phyloP scores from a whole-genome alignment of 1,140 invertebrate species.

The Monochamus saltuarius region DNA sequence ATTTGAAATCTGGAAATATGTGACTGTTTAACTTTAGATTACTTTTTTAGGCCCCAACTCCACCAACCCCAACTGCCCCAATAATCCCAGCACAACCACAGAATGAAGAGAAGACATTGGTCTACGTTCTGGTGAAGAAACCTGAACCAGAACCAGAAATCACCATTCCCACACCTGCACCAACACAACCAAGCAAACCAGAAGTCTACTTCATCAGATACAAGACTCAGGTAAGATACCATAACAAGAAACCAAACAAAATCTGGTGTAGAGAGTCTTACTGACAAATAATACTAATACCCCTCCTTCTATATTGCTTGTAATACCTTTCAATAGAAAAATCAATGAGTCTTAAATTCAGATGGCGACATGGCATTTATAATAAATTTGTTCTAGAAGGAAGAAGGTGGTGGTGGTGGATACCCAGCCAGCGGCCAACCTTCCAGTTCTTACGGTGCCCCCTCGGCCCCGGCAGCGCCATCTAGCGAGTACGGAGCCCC shows the following conservation, averaged over 20 bases:
- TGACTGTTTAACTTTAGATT: neutral
- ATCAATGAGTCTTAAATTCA: neutral
- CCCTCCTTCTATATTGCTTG: too few relatives aligned
- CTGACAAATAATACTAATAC: too few relatives aligned
- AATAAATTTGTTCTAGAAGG: slow-evolving; percentile 43
- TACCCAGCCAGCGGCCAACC: slow-evolving; percentile 55
- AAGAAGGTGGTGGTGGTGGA: slow-evolving; percentile 48
- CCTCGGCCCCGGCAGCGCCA: slow-evolving; percentile 38
- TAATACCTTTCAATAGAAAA: too few relatives aligned
- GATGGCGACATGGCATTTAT: too few relatives aligned
- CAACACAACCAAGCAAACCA: slow-evolving; percentile 80
- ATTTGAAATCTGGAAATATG: too few relatives aligned
- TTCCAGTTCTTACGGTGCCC: slow-evolving; percentile 36
- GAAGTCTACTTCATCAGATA: slow-evolving; percentile 88
- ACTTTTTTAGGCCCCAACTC: slow-evolving; percentile 66
- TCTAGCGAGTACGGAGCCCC: slow-evolving; percentile 55
- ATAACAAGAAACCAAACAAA: slow-evolving; percentile 26
- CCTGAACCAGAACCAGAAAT: slow-evolving; percentile 79
- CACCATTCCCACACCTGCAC: slow-evolving; percentile 72
- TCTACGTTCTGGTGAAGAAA: slow-evolving; percentile 86
- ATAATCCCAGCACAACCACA: slow-evolving; percentile 74
- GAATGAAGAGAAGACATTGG: slow-evolving; percentile 84
- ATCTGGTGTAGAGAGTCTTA: too few relatives aligned
- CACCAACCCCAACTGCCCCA: slow-evolving; percentile 75
- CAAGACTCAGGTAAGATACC: slow-evolving; percentile 69